A percentile compares a stretch with the other conserved stretches of the same genome.
These are phyloP conservation scores for Lemur catta DNA, from an alignment of 2,797 vertebrate genomes.

Conservation along the genomic window DNA sequence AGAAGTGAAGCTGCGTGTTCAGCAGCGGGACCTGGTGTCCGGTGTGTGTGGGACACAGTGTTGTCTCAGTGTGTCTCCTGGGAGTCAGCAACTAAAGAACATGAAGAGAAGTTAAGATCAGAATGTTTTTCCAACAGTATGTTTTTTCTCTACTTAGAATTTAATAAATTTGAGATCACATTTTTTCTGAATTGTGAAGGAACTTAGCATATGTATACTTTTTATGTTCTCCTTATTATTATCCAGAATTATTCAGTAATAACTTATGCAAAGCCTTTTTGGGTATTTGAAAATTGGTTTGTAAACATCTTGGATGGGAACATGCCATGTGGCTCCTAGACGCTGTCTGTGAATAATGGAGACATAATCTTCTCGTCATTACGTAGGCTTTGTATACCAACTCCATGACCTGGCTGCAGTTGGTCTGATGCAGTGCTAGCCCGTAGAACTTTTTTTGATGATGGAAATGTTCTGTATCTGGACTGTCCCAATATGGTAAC, in stretches of 20 bases:
- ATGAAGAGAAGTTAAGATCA: constrained; percentile 83
- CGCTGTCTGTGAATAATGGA: neutral
- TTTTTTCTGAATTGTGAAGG: constrained; percentile 39
- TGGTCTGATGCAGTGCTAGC: neutral
- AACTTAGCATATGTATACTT: neutral
- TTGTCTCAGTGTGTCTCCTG: constrained; percentile 87
- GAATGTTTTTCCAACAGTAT: constrained; percentile 90
- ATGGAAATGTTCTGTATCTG: neutral
- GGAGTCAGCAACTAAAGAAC: constrained; percentile 81
- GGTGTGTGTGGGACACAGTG: constrained; percentile 90
- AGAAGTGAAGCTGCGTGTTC: constrained; percentile 81
- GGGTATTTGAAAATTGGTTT: constrained; percentile 13
- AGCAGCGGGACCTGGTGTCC: constrained; percentile 87
- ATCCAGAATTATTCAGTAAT: neutral
- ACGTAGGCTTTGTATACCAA: neutral
- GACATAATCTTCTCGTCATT: neutral
- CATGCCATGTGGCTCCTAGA: neutral
- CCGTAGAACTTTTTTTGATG: neutral
- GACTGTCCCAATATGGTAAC: neutral
- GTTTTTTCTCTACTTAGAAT: constrained; percentile 46
- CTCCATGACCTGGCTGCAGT: neutral
- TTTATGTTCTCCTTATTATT: constrained; percentile 4
- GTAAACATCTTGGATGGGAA: neutral
- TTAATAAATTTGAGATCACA: constrained; percentile 39
- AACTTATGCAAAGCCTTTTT: neutral